A percentile compares a stretch with the other conserved stretches of the same genome.
Evolutionary conservation across 1,140 invertebrate species (phyloP).

Genomic region (Brachionus rotundiformis): DNA sequence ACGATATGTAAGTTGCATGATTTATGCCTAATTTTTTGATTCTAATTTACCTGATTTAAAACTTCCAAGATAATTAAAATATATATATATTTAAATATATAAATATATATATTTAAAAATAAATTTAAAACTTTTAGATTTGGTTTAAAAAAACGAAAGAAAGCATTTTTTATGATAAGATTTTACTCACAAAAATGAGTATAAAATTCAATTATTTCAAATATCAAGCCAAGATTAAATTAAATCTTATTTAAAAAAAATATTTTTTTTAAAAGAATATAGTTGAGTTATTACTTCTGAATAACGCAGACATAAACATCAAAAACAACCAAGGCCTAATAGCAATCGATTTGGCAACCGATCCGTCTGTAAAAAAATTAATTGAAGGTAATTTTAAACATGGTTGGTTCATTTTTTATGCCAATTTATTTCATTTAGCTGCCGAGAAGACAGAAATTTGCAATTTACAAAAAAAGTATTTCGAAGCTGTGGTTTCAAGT

Average conservation of each 20-base stretch:
- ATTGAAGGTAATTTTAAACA: constrained; percentile 65
- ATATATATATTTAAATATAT: no score
- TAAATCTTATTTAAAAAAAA: constrained; percentile 11
- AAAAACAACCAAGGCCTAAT: constrained; percentile 70
- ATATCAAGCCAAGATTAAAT: constrained; percentile 55
- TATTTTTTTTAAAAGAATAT: constrained; percentile 59
- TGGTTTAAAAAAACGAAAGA: background rate
- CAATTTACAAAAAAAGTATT: constrained; percentile 65
- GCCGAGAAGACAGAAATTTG: constrained; percentile 68
- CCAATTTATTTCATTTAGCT: no score
- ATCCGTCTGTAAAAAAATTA: constrained; percentile 67
- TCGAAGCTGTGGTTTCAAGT: constrained; percentile 69
- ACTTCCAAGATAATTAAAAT: background rate
- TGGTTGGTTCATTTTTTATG: no score
- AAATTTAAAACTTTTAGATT: background rate
- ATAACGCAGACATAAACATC: constrained; percentile 65
- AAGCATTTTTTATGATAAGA: constrained; percentile 39
- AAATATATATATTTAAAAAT: no score
- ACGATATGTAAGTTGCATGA: constrained; percentile 39
- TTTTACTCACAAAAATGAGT: background rate
- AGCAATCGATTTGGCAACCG: constrained; percentile 67
- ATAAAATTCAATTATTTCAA: constrained; percentile 6
- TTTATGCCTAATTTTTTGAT: constrained; percentile 55
- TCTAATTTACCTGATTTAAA: constrained; percentile 26
- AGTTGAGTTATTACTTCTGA: constrained; percentile 63